Conservation (phyloP, 2,113 vertebrate genomes). For the Haemorhous mexicanus region DNA sequence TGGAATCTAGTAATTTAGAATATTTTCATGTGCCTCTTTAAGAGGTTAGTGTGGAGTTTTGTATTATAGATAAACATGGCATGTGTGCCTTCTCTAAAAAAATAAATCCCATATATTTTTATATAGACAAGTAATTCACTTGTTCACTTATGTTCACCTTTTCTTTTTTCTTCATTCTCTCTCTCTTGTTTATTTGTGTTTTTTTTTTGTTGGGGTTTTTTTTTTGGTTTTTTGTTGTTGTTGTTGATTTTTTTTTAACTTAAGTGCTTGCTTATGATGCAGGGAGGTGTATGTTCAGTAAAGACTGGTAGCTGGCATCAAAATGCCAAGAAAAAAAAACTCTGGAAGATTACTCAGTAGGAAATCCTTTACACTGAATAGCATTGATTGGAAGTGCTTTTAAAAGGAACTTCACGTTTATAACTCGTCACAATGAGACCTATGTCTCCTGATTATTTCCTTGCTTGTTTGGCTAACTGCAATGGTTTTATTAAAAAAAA, state of each 20-base stretch:
- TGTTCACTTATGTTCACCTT: neutral
- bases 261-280: neutral
- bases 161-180: neutral
- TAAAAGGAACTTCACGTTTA: neutral
- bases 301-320: neutral
- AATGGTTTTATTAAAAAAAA: neutral
- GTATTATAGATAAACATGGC: neutral
- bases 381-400: neutral
- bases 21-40: neutral
- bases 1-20: neutral
- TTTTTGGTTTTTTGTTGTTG: no score
- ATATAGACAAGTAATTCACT: neutral
- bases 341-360: neutral
- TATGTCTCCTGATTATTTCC: neutral
- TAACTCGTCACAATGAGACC: neutral
- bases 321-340: neutral
- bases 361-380: neutral
- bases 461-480: neutral
- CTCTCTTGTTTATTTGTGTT: neutral
- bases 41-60: neutral
- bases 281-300: neutral
- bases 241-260: neutral
- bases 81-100: neutral
- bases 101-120: neutral
- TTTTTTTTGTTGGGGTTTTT: no score